Evolutionary conservation across 1,140 invertebrate species (phyloP).

Genomic region (Plutomurus gul): DNA sequence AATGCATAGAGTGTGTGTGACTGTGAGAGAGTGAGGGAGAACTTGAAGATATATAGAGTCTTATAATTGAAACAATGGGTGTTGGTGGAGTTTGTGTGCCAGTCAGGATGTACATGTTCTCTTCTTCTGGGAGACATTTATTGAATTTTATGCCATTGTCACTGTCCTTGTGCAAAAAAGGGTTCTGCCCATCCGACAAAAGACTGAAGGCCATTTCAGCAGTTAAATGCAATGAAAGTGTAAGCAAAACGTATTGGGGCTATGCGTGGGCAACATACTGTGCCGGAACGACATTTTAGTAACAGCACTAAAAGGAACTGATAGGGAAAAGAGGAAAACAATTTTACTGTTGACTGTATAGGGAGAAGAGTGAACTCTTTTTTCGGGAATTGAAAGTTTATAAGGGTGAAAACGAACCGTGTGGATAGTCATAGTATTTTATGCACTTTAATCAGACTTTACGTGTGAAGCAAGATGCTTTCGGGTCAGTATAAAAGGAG

Average conservation of each 20-base stretch:
- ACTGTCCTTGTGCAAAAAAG: background rate
- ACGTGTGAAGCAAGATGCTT: background rate
- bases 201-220: background rate
- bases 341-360: background rate
- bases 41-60: no score
- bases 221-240: constrained; percentile 21
- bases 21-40: no score
- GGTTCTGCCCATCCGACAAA: background rate
- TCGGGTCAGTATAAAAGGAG: background rate
- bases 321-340: background rate
- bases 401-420: constrained; percentile 5
- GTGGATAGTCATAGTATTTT: no score
- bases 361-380: background rate
- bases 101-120: background rate
- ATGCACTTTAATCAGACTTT: constrained; percentile 17
- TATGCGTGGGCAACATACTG: no score
- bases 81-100: background rate
- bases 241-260: constrained; percentile 4
- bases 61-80: constrained; percentile 9
- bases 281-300: no score
- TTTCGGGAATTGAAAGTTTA: constrained; percentile 22
- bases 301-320: background rate
- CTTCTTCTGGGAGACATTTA: constrained; percentile 1
- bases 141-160: constrained; percentile 22
- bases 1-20: background rate